Conservation (phyloP, 2,113 vertebrate genomes). For the Tautogolabrus adspersus region DNA sequence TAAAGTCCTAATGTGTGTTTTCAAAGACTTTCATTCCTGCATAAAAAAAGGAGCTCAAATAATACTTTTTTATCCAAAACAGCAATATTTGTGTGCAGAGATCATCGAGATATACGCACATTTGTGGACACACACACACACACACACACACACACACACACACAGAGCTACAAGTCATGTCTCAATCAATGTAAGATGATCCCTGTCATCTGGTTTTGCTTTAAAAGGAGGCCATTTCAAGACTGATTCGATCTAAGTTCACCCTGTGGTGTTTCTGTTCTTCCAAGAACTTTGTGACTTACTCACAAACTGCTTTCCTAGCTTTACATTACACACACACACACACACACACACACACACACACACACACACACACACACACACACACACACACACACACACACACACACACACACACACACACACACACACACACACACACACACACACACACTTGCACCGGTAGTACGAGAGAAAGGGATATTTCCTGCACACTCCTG, state of each 20-base stretch:
- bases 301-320: slow-evolving; percentile 46
- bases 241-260: slow-evolving; percentile 71
- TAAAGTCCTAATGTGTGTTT: slow-evolving; percentile 7
- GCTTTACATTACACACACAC: slow-evolving; percentile 26
- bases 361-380: slow-evolving; percentile 21
- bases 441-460: slow-evolving; percentile 25
- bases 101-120: slow-evolving; percentile 1
- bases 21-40: slow-evolving; percentile 24
- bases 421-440: slow-evolving; percentile 31
- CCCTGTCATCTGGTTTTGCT: slow-evolving; percentile 75
- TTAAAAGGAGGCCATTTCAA: slow-evolving; percentile 62
- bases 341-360: slow-evolving; percentile 35
- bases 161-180: slow-evolving; percentile 45
- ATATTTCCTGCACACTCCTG: slow-evolving; percentile 61
- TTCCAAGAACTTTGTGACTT: slow-evolving; percentile 38
- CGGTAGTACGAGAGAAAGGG: slow-evolving; percentile 40
- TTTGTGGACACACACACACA: neutral
- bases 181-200: slow-evolving; percentile 68
- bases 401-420: slow-evolving; percentile 36
- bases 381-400: slow-evolving; percentile 31
- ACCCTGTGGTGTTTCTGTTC: slow-evolving; percentile 60
- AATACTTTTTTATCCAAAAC: slow-evolving; percentile 34
- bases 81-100: slow-evolving; percentile 32
- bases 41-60: slow-evolving; percentile 9
- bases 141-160: slow-evolving; percentile 25